Percentiles rank a stretch among this genome's conserved stretches.
Conservation (phyloP, 2,888 invertebrate genomes). For the Cosmopolites sordidus region DNA sequence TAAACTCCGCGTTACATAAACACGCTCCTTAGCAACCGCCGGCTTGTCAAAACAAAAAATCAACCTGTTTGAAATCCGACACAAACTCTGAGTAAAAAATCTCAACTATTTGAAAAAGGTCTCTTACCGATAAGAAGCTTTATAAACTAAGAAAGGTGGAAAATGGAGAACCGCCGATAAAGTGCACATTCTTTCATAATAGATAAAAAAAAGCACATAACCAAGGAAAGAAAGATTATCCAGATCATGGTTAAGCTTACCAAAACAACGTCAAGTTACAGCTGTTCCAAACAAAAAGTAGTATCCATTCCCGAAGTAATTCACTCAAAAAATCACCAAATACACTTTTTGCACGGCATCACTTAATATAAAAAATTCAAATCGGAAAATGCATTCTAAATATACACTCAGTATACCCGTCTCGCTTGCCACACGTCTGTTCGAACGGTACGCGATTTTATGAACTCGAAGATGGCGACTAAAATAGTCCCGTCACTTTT, state of each 20-base stretch:
- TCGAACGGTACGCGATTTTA: slow-evolving; percentile 31
- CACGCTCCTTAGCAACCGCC: slow-evolving; percentile 10
- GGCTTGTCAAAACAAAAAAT: slow-evolving; percentile 17
- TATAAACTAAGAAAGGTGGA: background rate
- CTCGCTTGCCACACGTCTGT: slow-evolving; percentile 38
- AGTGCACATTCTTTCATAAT: slow-evolving; percentile 4
- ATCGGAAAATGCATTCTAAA: slow-evolving; percentile 41
- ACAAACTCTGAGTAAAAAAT: background rate
- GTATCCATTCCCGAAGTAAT: slow-evolving; percentile 36
- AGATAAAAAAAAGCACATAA: slow-evolving; percentile 24
- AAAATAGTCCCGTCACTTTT: slow-evolving; percentile 9
- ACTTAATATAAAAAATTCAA: slow-evolving; percentile 39
- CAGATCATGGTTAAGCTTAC: slow-evolving; percentile 26
- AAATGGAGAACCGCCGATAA: background rate
- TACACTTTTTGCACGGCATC: slow-evolving; percentile 36
- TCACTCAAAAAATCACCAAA: slow-evolving; percentile 36
- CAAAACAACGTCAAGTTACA: slow-evolving; percentile 34
- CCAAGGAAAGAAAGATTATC: slow-evolving; percentile 18
- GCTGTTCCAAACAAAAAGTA: slow-evolving; percentile 31
- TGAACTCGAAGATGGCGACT: slow-evolving; percentile 35
- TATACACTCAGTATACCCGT: slow-evolving; percentile 40
- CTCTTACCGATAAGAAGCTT: too few species aligned
- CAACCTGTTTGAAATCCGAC: slow-evolving; percentile 11
- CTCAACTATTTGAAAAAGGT: background rate
- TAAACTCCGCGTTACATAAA: slow-evolving; percentile 10